These are phyloP conservation scores for Chondrosia reniformis DNA, from an alignment of 37 sponge, comb jelly and placozoan species.

Conservation along the genomic window DNA sequence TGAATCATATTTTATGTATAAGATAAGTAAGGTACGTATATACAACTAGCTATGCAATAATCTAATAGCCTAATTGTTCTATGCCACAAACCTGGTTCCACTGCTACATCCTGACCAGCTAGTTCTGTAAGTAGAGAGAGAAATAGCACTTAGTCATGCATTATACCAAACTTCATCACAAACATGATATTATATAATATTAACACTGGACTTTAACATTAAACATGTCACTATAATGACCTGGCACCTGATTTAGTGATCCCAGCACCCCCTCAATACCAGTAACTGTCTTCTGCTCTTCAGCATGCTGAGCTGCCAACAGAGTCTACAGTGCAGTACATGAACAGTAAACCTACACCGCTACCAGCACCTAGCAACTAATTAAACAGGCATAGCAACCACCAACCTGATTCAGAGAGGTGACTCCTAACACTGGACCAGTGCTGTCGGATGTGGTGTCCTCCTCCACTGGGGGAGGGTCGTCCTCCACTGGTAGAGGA, in stretches of 20 bases:
- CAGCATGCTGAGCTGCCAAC: background rate
- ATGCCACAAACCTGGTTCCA: constrained; percentile 22
- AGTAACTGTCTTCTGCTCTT: constrained; percentile 21
- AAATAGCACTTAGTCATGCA: background rate
- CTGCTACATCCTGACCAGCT: constrained; percentile 3
- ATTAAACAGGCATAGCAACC: no score
- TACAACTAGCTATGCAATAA: no score
- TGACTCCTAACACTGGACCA: no score
- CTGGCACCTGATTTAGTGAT: constrained; percentile 24
- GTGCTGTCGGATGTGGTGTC: no score
- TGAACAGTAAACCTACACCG: background rate
- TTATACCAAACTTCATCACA: background rate
- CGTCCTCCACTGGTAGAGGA: no score
- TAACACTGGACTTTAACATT: background rate
- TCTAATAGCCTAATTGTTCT: no score
- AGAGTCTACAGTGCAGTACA: background rate
- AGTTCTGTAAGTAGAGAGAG: background rate
- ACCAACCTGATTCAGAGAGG: no score
- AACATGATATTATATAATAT: no score
- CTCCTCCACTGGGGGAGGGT: no score
- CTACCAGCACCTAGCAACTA: background rate
- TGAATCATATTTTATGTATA: no score
- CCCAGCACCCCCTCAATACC: constrained; percentile 8
- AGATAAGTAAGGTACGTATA: no score
- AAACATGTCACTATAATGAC: background rate